These are phyloP conservation scores for Clarias batrachus DNA, from an alignment of 2,113 vertebrate species.

Conservation along the genomic window DNA sequence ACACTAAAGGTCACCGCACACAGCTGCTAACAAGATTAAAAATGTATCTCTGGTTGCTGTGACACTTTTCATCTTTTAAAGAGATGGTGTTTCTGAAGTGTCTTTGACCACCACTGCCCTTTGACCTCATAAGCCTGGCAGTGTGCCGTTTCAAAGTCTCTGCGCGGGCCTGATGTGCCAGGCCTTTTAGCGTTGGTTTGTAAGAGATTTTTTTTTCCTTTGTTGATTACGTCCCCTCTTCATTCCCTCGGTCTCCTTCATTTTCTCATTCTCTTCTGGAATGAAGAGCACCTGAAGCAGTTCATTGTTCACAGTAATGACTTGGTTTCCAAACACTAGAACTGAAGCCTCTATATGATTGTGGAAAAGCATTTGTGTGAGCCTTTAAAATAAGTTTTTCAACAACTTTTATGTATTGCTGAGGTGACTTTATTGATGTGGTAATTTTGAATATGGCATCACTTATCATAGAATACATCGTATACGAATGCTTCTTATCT, in stretches of 20 bases:
- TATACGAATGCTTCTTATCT: background rate
- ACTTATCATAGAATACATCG: background rate
- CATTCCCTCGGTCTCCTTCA: background rate
- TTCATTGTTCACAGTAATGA: constrained; percentile 51
- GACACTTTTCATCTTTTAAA: constrained; percentile 59
- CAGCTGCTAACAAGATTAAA: constrained; percentile 72
- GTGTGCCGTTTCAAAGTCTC: constrained; percentile 31
- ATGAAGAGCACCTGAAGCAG: constrained; percentile 26
- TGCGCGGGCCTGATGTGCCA: background rate
- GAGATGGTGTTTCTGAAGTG: constrained; percentile 44
- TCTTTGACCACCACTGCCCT: constrained; percentile 35
- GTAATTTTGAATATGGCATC: background rate
- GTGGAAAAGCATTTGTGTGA: background rate
- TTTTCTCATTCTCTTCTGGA: background rate
- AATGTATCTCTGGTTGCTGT: constrained; percentile 66
- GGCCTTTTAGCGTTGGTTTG: constrained; percentile 19
- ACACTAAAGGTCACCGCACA: constrained; percentile 69
- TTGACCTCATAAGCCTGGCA: constrained; percentile 37
- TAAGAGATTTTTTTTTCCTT: constrained; percentile 39
- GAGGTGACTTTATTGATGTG: background rate
- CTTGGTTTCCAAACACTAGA: constrained; percentile 23
- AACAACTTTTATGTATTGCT: background rate
- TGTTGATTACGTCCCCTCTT: background rate
- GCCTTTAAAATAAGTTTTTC: background rate
- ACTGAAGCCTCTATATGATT: constrained; percentile 8